Evolutionary conservation across 2,797 vertebrate species (phyloP), one percentile per base, ranked within the genome.

Genomic region (Danio jaintianensis): DNA sequence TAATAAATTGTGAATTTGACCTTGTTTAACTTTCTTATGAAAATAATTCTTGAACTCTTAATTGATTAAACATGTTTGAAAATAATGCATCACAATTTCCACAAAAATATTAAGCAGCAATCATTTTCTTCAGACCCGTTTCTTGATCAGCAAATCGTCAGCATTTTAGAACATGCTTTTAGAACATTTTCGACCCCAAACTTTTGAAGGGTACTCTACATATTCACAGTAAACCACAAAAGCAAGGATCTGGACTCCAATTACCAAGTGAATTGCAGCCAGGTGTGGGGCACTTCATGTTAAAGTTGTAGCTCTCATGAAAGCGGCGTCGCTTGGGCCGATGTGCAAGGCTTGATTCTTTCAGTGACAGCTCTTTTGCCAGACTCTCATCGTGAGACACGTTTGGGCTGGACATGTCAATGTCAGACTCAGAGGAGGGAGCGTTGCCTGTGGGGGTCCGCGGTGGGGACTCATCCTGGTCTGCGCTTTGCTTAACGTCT

Each of bases 281-380:
- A 0, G 97, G 97, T 0, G 97, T 99, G 80, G 97, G 97, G 87
- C 97, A 98, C 86, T 99, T 98, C 97, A 98, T 98, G 90, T 98
- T 99, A 90, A 99, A 99, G 89, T 99, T 99, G 94, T 99, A 99
- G 93, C 97, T 98, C 89, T 99, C 97, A 5, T 99, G 97, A 91
- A 98, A 99, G 82, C 97, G 96, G 12, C 97, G 95, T 1, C 97
- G 95, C 84, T 99, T 99, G 78, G 97, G 97, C 40, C 97, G 94
- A 87, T 98, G 97, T 50, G 97, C 96, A 6, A 97, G 97, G 85
- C 95, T 96, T 0, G 97, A 96, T 83, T 98, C 98, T 91, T 98
- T 98, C 86, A 98, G 91, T 11, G 97, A 98, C 93, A 97, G 92
- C 89, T 98, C 97, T 92, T 98, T 98, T 66, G 97, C 96, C 84